Base-by-base conservation (phyloP, 2,888 invertebrate species). In the Cheilosia vernalis region DNA sequence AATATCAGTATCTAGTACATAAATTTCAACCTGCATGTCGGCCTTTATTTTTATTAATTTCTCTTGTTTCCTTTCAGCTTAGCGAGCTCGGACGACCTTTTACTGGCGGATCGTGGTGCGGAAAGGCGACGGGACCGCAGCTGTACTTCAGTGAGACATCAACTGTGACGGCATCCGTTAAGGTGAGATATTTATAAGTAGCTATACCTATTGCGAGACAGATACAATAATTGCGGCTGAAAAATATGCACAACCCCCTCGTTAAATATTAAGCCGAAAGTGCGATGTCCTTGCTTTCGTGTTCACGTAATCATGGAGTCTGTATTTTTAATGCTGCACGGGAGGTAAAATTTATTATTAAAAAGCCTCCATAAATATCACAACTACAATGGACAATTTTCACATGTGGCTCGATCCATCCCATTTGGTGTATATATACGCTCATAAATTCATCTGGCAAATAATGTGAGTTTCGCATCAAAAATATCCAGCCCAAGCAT, bases 91-190 rank as follows among this genome's bases (percentile, higher is more conserved):
- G 96, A 21, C 94, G 96, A 51, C 97, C 97, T 17, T 97, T 97
- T 93, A 97, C 97, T 33, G 97, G 97, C 55, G 97, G 97, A 84
- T 96, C 96, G 21, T 97, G 97, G 97, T 97, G 97, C 92, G 97
- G 97, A 76, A 94, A 95, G 73, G 96, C 96, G 56, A 95, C 95
- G 33, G 96, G 96, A 81, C 95, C 95, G 42, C 96, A 97, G 77
- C 95, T 96, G 70, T 97, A 97, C 92, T 97, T 96, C 93, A 97
- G 97, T 92, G 97, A 97, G 93, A 97, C 97, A 74, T 95, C 96
- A 89, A 97, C 97, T 49, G 96, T 97, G 87, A 97, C 97, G 21
- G 96, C 97, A 10, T 96, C 96, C 67, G 95, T 97, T 55, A 95
- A 96, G 91, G 93, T 97, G 67, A 91, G 90, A 89, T 79, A 72